These are phyloP conservation scores for Heloderma charlesbogerti DNA, from an alignment of 2,113 vertebrate species.

Conservation along the genomic window DNA sequence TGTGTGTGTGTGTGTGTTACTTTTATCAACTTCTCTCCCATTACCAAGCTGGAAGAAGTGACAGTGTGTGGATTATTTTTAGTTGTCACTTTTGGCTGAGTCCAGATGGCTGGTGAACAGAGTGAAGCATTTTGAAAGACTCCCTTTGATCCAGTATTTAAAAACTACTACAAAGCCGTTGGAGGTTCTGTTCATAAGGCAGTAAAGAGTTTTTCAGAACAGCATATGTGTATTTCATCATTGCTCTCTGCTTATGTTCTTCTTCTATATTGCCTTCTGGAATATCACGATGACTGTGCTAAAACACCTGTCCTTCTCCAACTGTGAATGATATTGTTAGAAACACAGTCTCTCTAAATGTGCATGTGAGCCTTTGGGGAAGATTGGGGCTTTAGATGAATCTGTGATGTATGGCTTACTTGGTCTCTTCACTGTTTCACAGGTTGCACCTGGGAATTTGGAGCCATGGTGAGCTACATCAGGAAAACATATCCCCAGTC, in stretches of 20 bases:
- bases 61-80: neutral
- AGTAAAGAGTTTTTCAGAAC: neutral
- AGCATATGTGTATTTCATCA: neutral
- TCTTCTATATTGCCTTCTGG: neutral
- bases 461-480: constrained; percentile 95
- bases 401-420: neutral
- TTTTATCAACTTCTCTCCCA: no score
- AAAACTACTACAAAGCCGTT: neutral
- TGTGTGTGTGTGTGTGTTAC: neutral
- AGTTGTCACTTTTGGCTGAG: neutral
- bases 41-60: neutral
- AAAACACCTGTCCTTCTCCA: neutral
- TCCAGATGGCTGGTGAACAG: neutral
- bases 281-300: neutral
- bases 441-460: constrained; percentile 99
- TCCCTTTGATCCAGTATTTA: neutral
- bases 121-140: neutral
- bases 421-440: neutral
- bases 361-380: neutral
- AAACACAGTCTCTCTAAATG: neutral
- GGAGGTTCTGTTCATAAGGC: neutral
- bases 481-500: constrained; percentile 90
- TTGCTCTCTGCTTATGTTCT: neutral
- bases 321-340: neutral
- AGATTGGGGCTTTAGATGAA: neutral